These are phyloP conservation scores for Catonia carolina DNA, from an alignment of 2,888 invertebrate genomes.

Conservation along the genomic window DNA sequence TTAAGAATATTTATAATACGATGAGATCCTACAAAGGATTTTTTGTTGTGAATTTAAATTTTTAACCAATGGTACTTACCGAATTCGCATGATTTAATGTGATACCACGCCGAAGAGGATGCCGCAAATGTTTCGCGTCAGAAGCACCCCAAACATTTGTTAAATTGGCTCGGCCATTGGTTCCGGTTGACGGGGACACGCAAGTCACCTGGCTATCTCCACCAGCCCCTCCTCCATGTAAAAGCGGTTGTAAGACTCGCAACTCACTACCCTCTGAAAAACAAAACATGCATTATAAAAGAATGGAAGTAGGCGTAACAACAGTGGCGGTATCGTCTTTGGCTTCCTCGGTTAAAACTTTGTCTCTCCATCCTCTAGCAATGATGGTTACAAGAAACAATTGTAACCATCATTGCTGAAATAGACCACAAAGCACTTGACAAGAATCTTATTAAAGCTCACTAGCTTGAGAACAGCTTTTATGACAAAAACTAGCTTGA, in stretches of 20 bases:
- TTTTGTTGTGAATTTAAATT: too few species aligned
- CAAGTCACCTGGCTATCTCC: not conserved
- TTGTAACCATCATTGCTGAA: too few species aligned
- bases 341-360: slow-evolving; percentile 14
- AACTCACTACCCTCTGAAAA: slow-evolving; percentile 25
- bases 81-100: slow-evolving; percentile 19
- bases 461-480: too few species aligned
- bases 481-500: too few species aligned
- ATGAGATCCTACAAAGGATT: too few species aligned
- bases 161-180: slow-evolving; percentile 26
- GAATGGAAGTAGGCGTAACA: slow-evolving; percentile 11
- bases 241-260: slow-evolving; percentile 28
- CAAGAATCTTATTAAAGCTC: too few species aligned
- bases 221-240: slow-evolving; percentile 15
- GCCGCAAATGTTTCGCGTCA: slow-evolving; percentile 5
- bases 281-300: too few species aligned
- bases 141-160: slow-evolving; percentile 28
- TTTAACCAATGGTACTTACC: too few species aligned
- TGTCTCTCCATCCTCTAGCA: slow-evolving; percentile 20
- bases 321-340: slow-evolving; percentile 5
- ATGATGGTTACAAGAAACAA: too few species aligned
- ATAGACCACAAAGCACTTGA: too few species aligned
- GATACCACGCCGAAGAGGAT: not conserved
- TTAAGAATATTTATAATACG: too few species aligned
- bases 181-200: not conserved